Conservation (phyloP, 2,888 invertebrate species). For the Aromia moschata region DNA sequence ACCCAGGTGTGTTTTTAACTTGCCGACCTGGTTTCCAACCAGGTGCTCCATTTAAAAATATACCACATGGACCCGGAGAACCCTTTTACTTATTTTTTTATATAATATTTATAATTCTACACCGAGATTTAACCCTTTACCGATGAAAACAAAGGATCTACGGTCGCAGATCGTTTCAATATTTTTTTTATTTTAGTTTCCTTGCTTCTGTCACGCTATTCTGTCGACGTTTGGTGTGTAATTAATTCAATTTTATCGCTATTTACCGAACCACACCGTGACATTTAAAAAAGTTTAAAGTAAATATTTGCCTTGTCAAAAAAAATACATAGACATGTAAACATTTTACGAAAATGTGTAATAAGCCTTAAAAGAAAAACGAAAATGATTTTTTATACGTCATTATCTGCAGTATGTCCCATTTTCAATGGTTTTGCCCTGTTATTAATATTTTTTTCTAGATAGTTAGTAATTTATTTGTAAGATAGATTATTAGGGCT, state of each 20-base stretch:
- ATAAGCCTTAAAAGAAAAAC: too few relatives aligned
- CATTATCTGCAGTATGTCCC: too few relatives aligned
- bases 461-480: too few relatives aligned
- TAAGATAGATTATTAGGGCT: too few relatives aligned
- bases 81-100: constrained; percentile 41
- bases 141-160: constrained; percentile 51
- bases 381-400: too few relatives aligned
- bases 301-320: too few relatives aligned
- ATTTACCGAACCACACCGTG: too few relatives aligned
- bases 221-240: constrained; percentile 10
- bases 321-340: too few relatives aligned
- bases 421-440: too few relatives aligned
- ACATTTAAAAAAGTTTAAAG: too few relatives aligned
- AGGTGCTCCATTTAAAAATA: constrained; percentile 61
- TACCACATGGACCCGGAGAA: constrained; percentile 49
- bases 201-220: constrained; percentile 16
- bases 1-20: constrained; percentile 58
- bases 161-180: constrained; percentile 40
- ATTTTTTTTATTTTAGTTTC: constrained; percentile 23
- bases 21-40: constrained; percentile 60
- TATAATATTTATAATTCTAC: constrained; percentile 52
- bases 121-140: constrained; percentile 49
- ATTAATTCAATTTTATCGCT: constrained; percentile 24
- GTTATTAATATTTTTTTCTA: too few relatives aligned
- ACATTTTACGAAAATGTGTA: too few relatives aligned